Conservation (phyloP, 2,113 vertebrate species). For the Aspidoscelis tigris region DNA sequence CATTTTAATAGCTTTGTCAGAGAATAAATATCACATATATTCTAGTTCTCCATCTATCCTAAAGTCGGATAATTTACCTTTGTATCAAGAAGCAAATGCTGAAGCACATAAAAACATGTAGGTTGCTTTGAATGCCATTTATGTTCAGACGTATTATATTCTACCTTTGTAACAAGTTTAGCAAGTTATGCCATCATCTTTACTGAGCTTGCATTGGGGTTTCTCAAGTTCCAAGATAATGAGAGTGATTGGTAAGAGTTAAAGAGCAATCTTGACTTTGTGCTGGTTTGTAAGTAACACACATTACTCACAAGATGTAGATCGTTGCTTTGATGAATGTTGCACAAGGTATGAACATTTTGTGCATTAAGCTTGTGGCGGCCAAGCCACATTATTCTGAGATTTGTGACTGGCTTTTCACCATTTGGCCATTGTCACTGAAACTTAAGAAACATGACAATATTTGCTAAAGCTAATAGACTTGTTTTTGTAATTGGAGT, state of each 20-base stretch:
- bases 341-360: not conserved
- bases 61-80: constrained; percentile 1
- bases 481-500: not conserved
- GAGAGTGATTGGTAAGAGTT: not conserved
- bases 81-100: not conserved
- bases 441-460: not conserved
- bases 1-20: no score
- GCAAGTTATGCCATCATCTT: not conserved
- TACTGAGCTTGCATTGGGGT: not conserved
- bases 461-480: not conserved
- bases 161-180: not conserved
- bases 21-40: not conserved
- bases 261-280: not conserved
- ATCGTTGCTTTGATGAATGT: not conserved
- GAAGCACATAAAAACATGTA: not conserved
- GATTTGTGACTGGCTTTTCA: not conserved
- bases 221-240: not conserved
- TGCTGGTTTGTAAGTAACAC: rapidly evolving
- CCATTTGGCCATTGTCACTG: not conserved
- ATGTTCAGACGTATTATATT: not conserved
- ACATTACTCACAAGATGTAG: not conserved
- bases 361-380: not conserved
- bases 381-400: not conserved
- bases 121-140: not conserved
- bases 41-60: not conserved